Percentiles rank a stretch among this genome's conserved stretches.
phyloP scores from a whole-genome alignment of 1,140 invertebrate genomes.

The Gryllus bimaculatus region DNA sequence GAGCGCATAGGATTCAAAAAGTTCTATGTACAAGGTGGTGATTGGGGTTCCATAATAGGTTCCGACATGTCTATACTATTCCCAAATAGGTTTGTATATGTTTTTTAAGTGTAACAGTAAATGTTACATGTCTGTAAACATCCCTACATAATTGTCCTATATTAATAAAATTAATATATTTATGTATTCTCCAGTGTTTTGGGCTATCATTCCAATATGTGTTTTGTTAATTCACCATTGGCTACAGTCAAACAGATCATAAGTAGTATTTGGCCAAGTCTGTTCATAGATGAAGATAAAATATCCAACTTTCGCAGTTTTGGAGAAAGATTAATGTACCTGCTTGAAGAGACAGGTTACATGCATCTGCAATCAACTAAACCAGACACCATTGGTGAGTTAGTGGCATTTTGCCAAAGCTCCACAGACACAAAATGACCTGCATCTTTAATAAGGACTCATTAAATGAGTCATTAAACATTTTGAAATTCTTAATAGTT shows the following conservation, averaged over 20 bases:
- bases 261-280: slow-evolving; percentile 42
- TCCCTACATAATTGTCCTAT: no score
- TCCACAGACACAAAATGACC: not conserved
- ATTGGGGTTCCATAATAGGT: slow-evolving; percentile 48
- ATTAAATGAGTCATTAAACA: slow-evolving; percentile 25
- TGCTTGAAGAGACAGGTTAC: slow-evolving; percentile 68
- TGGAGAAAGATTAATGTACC: slow-evolving; percentile 32
- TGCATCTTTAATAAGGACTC: not conserved
- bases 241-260: slow-evolving; percentile 42
- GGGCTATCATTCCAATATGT: slow-evolving; percentile 59
- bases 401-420: slow-evolving; percentile 21
- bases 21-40: slow-evolving; percentile 78
- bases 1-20: slow-evolving; percentile 58
- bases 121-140: not conserved
- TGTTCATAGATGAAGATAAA: slow-evolving; percentile 43
- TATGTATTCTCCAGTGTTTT: slow-evolving; percentile 41
- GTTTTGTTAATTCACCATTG: slow-evolving; percentile 32
- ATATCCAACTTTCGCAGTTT: slow-evolving; percentile 53
- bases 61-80: slow-evolving; percentile 51
- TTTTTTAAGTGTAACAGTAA: not conserved
- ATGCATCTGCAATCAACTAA: slow-evolving; percentile 72
- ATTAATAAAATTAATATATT: not conserved
- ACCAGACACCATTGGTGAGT: slow-evolving; percentile 77
- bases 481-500: not conserved
- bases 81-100: slow-evolving; percentile 45